Evolutionary conservation across 2,888 invertebrate genomes (phyloP), one percentile per base, ranked within the genome.

Genomic region (Anagyrus pseudococci): DNA sequence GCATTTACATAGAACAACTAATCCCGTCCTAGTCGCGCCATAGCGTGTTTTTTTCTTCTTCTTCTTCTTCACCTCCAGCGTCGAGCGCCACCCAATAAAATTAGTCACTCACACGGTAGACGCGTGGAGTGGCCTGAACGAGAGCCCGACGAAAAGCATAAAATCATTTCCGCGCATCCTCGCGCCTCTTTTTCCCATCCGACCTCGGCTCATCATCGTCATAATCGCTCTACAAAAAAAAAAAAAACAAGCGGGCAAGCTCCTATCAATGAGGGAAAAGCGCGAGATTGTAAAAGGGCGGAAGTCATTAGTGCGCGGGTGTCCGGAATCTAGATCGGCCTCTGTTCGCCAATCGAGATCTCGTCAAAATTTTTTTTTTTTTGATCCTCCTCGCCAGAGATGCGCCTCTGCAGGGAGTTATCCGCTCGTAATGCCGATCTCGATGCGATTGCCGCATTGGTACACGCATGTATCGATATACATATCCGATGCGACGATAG

Each of bases 221-320:
- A n/a, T n/a, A n/a, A n/a, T n/a, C n/a, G n/a, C n/a, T n/a, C n/a
- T n/a, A 8, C 2, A 37, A 2, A 15, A 37, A 37, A 37, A 37
- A 37, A 37, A 37, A 37, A 10, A 37, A 4, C 8, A 37, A 37
- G 8, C 33, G 2, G 33, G n/a, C n/a, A 4, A 37, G 15, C 33
- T 10, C 2, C 13, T 62, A 63, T 63, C 58, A 55, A 46, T 23
- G 52, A 58, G 57, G 64, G 57, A 64, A 22, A 62, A 57, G 56
- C 40, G 57, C 48, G 43, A 22, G 48, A 10, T 17, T 25, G 33
- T 22, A 50, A 58, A 59, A 54, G 58, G 63, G 59, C 64, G 64
- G 64, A 64, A 59, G 64, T 64, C 64, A 60, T 64, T 64, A 64
- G 33, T 8, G 33, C 33, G 8, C 33, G 33, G 13, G 33, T 15